phyloP scores from a whole-genome alignment of 2,888 invertebrate species.

The Alentia gelatinosa region DNA sequence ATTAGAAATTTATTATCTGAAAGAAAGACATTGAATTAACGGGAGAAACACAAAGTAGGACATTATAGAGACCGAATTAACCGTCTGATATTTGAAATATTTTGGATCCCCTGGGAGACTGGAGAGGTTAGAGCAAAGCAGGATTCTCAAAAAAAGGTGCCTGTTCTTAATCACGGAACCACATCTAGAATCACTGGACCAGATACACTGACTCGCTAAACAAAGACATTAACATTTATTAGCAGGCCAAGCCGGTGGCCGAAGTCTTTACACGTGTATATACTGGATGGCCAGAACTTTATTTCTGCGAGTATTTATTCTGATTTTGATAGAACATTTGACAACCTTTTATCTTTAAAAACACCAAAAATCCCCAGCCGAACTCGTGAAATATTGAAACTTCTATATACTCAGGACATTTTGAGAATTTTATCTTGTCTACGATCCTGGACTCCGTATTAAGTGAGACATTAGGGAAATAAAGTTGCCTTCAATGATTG shows the following conservation, averaged over 20 bases:
- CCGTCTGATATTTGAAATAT: slow-evolving; percentile 32
- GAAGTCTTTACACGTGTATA: not conserved
- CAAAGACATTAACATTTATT: not conserved
- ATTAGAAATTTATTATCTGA: slow-evolving; percentile 14
- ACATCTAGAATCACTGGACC: not conserved
- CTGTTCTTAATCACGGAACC: slow-evolving; percentile 17
- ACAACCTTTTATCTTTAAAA: not conserved
- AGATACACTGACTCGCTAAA: not conserved
- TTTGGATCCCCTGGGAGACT: not conserved
- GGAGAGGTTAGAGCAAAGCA: not conserved
- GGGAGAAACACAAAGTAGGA: slow-evolving; percentile 34
- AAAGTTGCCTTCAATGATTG: not conserved
- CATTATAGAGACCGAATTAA: not conserved
- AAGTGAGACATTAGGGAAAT: not conserved
- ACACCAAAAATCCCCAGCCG: not conserved
- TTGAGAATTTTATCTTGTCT: not conserved
- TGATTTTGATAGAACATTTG: not conserved
- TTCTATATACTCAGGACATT: too few species aligned
- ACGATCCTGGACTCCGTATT: not conserved
- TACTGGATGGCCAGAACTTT: slow-evolving; percentile 3
- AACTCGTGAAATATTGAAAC: not conserved
- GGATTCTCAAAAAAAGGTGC: not conserved
- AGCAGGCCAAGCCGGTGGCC: too few species aligned
- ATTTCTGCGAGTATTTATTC: not conserved
- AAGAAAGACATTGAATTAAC: not conserved